Evolutionary conservation across 1,140 invertebrate genomes (phyloP).

Genomic region (Drosophila ambigua): DNA sequence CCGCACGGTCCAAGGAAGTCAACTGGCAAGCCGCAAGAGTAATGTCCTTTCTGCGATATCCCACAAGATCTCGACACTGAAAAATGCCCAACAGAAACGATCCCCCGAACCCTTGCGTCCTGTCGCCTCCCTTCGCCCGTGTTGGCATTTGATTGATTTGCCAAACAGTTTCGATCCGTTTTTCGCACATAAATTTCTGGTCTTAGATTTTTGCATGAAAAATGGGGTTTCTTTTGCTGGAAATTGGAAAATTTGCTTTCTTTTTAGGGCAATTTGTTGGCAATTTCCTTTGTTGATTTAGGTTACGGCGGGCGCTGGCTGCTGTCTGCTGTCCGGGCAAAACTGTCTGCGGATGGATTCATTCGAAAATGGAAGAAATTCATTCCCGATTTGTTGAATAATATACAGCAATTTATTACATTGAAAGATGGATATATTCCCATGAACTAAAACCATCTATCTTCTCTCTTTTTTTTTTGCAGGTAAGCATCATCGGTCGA

Average conservation of each 20-base stretch:
- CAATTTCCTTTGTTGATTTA: conserved; percentile 76
- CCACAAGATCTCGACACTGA: conserved; percentile 53
- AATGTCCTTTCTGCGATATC: conserved; percentile 69
- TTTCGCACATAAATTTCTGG: conserved; percentile 43
- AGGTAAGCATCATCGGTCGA: conserved; percentile 57
- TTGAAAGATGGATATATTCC: conserved; percentile 18
- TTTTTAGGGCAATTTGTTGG: conserved; percentile 66
- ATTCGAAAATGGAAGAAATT: conserved; percentile 24
- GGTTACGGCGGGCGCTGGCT: conserved; percentile 24
- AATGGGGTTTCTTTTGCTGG: conserved; percentile 35
- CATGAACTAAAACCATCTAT: conserved; percentile 6
- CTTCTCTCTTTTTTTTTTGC: conserved; percentile 32
- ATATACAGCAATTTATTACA: conserved; percentile 46
- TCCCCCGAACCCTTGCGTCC: conserved; percentile 12
- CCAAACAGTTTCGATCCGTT: conserved; percentile 59
- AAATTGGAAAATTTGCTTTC: conserved; percentile 41
- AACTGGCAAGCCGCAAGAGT: conserved; percentile 58
- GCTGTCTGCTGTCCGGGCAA: neutral
- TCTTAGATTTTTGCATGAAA: conserved; percentile 50
- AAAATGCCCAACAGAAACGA: conserved; percentile 28
- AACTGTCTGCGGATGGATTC: conserved; percentile 39
- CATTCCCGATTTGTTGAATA: conserved; percentile 38
- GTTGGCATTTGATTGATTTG: conserved; percentile 70
- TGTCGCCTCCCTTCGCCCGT: neutral
- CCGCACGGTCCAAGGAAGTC: conserved; percentile 25